Percentiles rank a stretch among this genome's conserved stretches.
These are phyloP conservation scores for Acrossocheilus wenchowensis DNA, from an alignment of 2,797 vertebrate species.

Conservation along the genomic window DNA sequence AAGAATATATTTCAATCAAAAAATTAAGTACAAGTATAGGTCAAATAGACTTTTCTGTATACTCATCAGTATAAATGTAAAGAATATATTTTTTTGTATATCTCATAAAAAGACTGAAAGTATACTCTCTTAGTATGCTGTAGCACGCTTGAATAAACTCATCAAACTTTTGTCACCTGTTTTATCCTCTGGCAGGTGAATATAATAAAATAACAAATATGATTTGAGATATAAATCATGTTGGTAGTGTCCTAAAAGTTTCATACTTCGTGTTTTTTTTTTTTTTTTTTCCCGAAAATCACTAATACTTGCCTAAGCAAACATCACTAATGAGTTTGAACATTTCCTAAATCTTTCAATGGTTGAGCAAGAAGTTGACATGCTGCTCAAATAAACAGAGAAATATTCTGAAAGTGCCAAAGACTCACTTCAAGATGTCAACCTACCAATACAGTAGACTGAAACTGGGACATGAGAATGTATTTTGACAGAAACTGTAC, in stretches of 20 bases:
- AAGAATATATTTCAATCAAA: too few relatives aligned
- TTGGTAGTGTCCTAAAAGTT: background rate
- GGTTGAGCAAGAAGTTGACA: background rate
- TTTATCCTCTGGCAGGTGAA: background rate
- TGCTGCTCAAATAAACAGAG: background rate
- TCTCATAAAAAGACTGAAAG: too few relatives aligned
- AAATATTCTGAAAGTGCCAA: background rate
- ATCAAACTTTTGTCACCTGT: too few relatives aligned
- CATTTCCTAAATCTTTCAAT: background rate
- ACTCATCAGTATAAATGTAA: too few relatives aligned
- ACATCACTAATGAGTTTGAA: background rate
- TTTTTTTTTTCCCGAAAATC: background rate
- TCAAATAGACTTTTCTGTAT: too few relatives aligned
- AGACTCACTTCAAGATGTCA: background rate
- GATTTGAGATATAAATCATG: background rate
- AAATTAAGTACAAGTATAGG: too few relatives aligned
- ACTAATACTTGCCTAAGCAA: background rate
- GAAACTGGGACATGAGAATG: background rate
- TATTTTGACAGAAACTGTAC: background rate
- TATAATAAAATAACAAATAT: background rate
- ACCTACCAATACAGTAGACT: background rate
- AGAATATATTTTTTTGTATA: too few relatives aligned
- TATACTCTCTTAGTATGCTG: too few relatives aligned
- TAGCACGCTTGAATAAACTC: background rate
- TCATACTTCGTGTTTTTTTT: background rate